Base-by-base conservation (phyloP, 2,113 vertebrate genomes). In the Mobula hypostoma region DNA sequence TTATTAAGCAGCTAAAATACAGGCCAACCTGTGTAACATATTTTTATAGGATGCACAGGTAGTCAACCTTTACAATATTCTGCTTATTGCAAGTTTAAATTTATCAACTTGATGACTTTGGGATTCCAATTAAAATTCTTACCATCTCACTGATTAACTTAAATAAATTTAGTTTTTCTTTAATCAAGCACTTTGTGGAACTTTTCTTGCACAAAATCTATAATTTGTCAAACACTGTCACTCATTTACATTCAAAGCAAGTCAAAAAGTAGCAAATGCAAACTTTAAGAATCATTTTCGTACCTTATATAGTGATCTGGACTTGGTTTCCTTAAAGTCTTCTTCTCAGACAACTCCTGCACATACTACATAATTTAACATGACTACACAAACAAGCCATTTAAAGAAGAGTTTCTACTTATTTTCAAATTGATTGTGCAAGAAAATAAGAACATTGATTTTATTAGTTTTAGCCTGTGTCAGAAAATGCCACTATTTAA, bases 241-340 rank as follows among this genome's bases (percentile, higher is more conserved):
- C 48, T 48, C 48, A 48, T 4, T 48, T 48, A 48, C 4, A 72
- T 76, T 93, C 11, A 36, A 70, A 36, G 36, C 32, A 92, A 27
- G 90, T 48, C 8, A 17, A 40, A 93, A 70, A 70, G 9, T 48
- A 63, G 83, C 3, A 63, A n/a, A 2, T 63, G 24, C 56, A 85
- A 83, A 85, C 24, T 29, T 58, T 29, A 24, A 85, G 48, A 85
- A 85, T 58, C 27, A 87, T 61, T 27, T 88, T 17, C n/a, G 48
- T 74, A 72, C 70, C 91, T 74, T 74, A n/a, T 88, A 88, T 88
- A 93, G 74, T 74, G 68, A 93, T 27, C 70, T 56, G 40, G 36
- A 21, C 70, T 56, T 93, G 36, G 68, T 56, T 74, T 93, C 91
- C 91, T 66, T 90, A 74, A 76, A 93, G 48, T 93, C 68, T 93